Evolutionary conservation across 2,113 vertebrate species (phyloP), one percentile per base, ranked within the genome.

Genomic region (Pseudorhombus dupliciocellatus): DNA sequence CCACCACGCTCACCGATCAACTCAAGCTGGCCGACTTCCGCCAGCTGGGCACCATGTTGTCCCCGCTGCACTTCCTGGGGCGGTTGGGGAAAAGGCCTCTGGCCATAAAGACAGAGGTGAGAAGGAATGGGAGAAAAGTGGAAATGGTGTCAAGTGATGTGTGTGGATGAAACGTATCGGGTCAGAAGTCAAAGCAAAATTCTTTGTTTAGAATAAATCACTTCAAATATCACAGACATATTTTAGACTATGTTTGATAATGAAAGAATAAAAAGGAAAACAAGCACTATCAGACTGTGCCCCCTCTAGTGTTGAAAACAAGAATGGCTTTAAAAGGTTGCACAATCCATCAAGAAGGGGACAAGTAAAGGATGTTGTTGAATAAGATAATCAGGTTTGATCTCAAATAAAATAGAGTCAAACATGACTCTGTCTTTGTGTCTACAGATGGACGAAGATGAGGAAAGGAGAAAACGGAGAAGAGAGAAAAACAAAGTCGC

Each of bases 401-500:
- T 40, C 25, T 34, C 4, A 10, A 22, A 11, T 20, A 20, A 34
- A 51, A 51, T 7, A 28, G 1, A 59, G 4, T 11, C 2, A 31
- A 44, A 2, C 5, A 30, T 15, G 1, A 31, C 9, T 52, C 1
- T 52, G 30, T 31, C 42, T 68, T 42, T 24, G 11, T 61, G 12
- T 71, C 62, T 80, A 56, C 93, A 98, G 97, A 92, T 95, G 91
- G 96, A 96, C 0, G 96, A 97, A 87, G 96, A 99, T 73, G 95
- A 96, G 34, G 96, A 99, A 34, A 91, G 97, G 63, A 94, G 96
- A 93, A 98, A 97, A 94, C 94, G 97, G 73, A 94, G 97, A 81
- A 89, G 97, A 64, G 97, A 99, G 87, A 98, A 98, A 89, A 99
- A 99, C 92, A 99, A 99, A 80, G 96, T 99, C 0, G 97, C 97